Conservation (phyloP, 2,888 invertebrate genomes). For the Xylocampa areola region DNA sequence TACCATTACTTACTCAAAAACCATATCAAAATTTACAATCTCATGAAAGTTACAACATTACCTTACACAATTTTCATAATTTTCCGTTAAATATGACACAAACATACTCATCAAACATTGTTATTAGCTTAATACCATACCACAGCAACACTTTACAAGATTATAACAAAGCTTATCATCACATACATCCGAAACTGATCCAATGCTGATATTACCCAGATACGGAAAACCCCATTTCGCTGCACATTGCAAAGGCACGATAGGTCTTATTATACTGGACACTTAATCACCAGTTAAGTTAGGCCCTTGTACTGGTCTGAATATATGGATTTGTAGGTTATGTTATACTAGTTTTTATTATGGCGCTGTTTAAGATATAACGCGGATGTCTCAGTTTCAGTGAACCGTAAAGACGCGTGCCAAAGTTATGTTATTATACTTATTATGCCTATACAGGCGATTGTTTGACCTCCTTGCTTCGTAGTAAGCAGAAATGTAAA, state of each 20-base stretch:
- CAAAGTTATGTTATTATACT: conserved; percentile 31
- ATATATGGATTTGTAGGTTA: not conserved
- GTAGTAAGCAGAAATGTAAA: conserved; percentile 10
- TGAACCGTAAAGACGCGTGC: conserved; percentile 27
- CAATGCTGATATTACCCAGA: not conserved
- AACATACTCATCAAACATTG: too few species aligned
- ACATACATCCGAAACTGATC: not conserved
- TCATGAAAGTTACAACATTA: too few species aligned
- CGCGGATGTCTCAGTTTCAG: conserved; percentile 10
- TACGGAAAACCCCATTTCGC: not conserved
- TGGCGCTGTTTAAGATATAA: conserved; percentile 14
- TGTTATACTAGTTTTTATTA: conserved; percentile 10
- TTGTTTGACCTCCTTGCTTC: not conserved
- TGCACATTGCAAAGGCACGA: not conserved
- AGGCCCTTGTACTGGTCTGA: not conserved
- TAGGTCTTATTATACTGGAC: conserved; percentile 13
- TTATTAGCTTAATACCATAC: not conserved
- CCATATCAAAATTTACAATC: too few species aligned
- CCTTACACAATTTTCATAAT: too few species aligned
- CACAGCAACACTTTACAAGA: not conserved
- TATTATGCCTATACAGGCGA: conserved; percentile 15
- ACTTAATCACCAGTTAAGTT: not conserved
- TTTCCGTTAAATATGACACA: too few species aligned
- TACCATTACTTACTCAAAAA: too few species aligned
- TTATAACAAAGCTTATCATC: not conserved